A percentile compares a stretch with the other conserved stretches of the same genome.
phyloP scores from a whole-genome alignment of 2,888 invertebrate genomes.

The Stegana nigrithorax region DNA sequence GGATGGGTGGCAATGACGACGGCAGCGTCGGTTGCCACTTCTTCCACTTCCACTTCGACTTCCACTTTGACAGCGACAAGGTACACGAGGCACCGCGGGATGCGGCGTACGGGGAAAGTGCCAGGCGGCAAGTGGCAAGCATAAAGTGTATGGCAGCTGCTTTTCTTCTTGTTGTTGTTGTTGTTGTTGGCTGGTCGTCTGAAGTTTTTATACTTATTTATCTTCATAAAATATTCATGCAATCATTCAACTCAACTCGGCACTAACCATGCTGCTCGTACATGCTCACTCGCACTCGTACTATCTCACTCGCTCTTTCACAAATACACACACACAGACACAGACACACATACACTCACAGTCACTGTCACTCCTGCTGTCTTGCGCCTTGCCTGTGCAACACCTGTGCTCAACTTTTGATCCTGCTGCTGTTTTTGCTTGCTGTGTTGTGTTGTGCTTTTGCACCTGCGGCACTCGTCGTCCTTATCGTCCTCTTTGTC shows the following conservation, averaged over 20 bases:
- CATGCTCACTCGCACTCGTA: background rate
- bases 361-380: background rate
- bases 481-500: background rate
- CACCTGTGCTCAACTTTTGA: slow-evolving; percentile 38
- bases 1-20: too few relatives aligned
- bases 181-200: slow-evolving; percentile 56
- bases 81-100: too few relatives aligned
- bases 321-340: background rate
- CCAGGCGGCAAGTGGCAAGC: too few relatives aligned
- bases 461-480: slow-evolving; percentile 27
- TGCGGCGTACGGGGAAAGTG: too few relatives aligned
- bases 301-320: background rate
- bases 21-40: too few relatives aligned
- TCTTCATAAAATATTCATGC: slow-evolving; percentile 60
- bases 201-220: slow-evolving; percentile 60
- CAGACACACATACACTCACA: background rate
- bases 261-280: slow-evolving; percentile 5
- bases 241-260: slow-evolving; percentile 29
- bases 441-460: too few relatives aligned
- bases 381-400: too few relatives aligned
- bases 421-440: too few relatives aligned
- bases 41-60: too few relatives aligned
- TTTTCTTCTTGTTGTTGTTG: too few relatives aligned
- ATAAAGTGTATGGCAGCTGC: too few relatives aligned
- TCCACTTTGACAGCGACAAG: too few relatives aligned